phyloP scores from a whole-genome alignment of 37 sponge, comb jelly and placozoan genomes.

The Tethya wilhelma region DNA sequence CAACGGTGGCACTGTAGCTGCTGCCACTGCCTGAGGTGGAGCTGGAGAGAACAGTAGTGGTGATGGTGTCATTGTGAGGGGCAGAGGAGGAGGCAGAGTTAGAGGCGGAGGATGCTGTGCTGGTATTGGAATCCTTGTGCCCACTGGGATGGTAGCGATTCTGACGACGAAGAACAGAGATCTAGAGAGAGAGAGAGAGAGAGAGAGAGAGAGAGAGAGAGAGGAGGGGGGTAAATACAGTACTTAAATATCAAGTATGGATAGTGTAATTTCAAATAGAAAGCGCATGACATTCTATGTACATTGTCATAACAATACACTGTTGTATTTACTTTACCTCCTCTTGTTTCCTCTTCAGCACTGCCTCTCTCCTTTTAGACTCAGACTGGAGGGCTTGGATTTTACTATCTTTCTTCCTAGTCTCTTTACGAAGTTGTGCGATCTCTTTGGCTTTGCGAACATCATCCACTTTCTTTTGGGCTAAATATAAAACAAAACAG shows the following conservation, averaged over 20 bases:
- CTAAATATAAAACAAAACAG: not conserved
- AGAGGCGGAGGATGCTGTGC: not conserved
- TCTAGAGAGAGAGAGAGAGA: too few species aligned
- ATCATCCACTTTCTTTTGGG: conserved; percentile 43
- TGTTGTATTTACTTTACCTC: conserved; percentile 66
- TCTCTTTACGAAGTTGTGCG: conserved; percentile 69
- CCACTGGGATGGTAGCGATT: too few species aligned
- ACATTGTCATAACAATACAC: too few species aligned
- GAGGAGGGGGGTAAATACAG: too few species aligned
- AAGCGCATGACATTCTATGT: too few species aligned
- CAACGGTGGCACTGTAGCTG: not conserved
- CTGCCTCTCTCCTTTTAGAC: conserved; percentile 71
- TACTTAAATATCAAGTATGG: too few species aligned
- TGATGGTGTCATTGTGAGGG: too few species aligned
- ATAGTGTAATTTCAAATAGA: too few species aligned
- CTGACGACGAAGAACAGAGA: too few species aligned
- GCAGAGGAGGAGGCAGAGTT: too few species aligned
- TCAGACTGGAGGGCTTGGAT: conserved; percentile 81
- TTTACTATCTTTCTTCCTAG: conserved; percentile 55
- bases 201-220: too few species aligned
- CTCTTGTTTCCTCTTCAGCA: conserved; percentile 84
- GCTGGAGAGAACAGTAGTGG: conserved; percentile 3
- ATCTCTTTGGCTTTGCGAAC: conserved; percentile 50
- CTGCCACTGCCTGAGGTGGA: not conserved
- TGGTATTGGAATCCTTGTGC: not conserved